These are phyloP conservation scores for Euleptes europaea DNA, from an alignment of 2,113 vertebrate species.

Conservation along the genomic window DNA sequence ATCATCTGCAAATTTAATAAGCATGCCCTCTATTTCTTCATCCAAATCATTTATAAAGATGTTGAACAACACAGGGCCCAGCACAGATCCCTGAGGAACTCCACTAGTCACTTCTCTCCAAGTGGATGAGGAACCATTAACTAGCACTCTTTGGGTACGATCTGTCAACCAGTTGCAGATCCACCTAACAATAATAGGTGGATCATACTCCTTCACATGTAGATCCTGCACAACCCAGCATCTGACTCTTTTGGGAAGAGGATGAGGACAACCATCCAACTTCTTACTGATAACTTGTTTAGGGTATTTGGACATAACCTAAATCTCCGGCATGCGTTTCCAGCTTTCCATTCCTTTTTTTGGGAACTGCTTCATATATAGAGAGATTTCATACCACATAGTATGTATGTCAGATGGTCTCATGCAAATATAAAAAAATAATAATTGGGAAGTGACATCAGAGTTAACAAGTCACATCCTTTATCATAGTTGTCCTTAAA, in stretches of 20 bases:
- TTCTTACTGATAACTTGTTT: neutral
- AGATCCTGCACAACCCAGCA: neutral
- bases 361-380: neutral
- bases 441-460: neutral
- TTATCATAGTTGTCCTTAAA: neutral
- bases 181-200: no score
- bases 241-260: neutral
- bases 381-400: neutral
- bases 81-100: no score
- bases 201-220: neutral
- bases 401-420: neutral
- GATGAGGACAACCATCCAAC: neutral
- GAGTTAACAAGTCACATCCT: neutral
- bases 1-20: no score
- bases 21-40: no score
- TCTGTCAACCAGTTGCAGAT: no score
- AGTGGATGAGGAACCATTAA: no score
- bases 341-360: neutral
- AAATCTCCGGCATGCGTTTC: neutral
- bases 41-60: no score
- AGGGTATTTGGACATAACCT: neutral
- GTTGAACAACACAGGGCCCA: no score
- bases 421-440: neutral
- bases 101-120: no score
- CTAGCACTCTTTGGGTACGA: no score